Evolutionary conservation across 2,888 invertebrate species (phyloP).

Genomic region (Brachynemurus nebulosus): DNA sequence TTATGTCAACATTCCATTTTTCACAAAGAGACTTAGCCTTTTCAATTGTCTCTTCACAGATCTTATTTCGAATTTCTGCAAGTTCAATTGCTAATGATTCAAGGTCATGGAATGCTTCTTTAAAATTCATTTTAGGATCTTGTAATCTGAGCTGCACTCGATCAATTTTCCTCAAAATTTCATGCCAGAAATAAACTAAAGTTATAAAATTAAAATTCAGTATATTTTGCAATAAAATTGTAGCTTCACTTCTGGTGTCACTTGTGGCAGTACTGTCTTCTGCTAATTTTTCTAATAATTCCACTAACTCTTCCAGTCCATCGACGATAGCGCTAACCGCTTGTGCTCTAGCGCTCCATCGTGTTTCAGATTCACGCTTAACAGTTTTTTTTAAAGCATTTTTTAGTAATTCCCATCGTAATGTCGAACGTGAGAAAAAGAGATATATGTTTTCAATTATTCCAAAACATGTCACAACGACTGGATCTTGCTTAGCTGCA

Average conservation of each 20-base stretch:
- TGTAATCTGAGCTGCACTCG: constrained; percentile 15
- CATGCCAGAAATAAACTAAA: constrained; percentile 16
- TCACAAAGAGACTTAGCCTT: neutral
- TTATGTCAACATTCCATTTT: no score
- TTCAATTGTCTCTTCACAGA: constrained; percentile 11
- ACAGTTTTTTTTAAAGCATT: constrained; percentile 14
- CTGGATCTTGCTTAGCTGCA: neutral
- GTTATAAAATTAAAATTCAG: constrained; percentile 15
- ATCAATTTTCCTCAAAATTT: constrained; percentile 15
- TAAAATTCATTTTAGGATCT: constrained; percentile 16
- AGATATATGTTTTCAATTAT: no score
- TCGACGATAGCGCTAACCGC: constrained; percentile 15
- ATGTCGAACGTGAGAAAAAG: constrained; percentile 15
- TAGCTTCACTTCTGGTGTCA: constrained; percentile 14
- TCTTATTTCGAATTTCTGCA: constrained; percentile 9
- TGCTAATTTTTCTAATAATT: constrained; percentile 11
- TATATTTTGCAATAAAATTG: constrained; percentile 13
- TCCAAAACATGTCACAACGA: neutral
- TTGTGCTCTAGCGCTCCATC: constrained; percentile 16
- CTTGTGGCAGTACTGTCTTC: constrained; percentile 10
- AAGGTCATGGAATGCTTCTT: constrained; percentile 13
- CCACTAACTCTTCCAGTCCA: neutral
- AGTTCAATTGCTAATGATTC: constrained; percentile 13
- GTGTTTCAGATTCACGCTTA: constrained; percentile 18
- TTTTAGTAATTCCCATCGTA: constrained; percentile 15